phyloP scores from a whole-genome alignment of 2,113 vertebrate species.

The Physeter macrocephalus region DNA sequence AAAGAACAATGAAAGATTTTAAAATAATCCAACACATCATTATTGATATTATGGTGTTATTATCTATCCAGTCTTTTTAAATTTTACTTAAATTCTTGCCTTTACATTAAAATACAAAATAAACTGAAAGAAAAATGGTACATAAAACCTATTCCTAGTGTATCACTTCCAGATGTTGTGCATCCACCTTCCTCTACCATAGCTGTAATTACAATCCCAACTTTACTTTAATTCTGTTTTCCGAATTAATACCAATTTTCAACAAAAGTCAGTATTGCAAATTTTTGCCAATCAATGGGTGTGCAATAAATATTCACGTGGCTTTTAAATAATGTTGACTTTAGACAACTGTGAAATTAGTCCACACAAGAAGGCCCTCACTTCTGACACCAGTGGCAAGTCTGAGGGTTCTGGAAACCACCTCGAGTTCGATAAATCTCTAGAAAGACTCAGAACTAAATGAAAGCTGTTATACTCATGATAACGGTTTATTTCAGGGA shows the following conservation, averaged over 20 bases:
- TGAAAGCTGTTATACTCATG: neutral
- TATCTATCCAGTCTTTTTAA: neutral
- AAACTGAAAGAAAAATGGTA: neutral
- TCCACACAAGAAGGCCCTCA: neutral
- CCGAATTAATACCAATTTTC: neutral
- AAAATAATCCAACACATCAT: neutral
- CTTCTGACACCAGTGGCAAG: neutral
- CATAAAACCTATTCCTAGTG: neutral
- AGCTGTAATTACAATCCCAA: neutral
- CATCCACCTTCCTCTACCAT: neutral
- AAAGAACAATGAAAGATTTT: neutral
- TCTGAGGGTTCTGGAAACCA: neutral
- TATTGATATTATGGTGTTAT: neutral
- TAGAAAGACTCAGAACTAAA: neutral
- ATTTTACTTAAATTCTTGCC: neutral
- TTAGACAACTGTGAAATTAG: neutral
- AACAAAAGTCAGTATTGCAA: neutral
- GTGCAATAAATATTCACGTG: neutral
- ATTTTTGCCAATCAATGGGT: neutral
- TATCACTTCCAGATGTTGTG: neutral
- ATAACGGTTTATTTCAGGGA: neutral
- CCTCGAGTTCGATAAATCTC: neutral
- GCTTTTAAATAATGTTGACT: neutral
- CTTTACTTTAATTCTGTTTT: neutral
- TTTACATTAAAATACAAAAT: neutral